Evolutionary conservation across 2,888 invertebrate species (phyloP), one percentile per base, ranked within the genome.

Genomic region (Maniola hyperantus): DNA sequence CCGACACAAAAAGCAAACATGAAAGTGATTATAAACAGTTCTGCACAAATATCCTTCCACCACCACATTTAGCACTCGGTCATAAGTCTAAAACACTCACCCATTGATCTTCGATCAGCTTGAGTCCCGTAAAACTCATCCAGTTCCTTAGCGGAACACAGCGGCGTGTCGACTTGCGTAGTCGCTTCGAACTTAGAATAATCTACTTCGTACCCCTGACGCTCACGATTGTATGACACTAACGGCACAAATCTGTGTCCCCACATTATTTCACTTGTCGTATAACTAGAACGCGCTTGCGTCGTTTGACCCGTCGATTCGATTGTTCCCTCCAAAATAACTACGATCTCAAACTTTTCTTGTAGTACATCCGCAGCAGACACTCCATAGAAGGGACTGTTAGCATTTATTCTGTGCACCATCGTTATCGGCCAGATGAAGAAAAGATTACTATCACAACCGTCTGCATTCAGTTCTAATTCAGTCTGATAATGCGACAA

Each of bases 371-470:
- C 97, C 51, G 96, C 95, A 0, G 97, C 97, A 0, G 96, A 96
- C 79, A 98, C 94, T 67, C 95, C 94, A 87, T 96, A 98, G 76
- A 98, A 95, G 0, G 98, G 98, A 79, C 97, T 97, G 42, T 93
- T 91, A 0, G 93, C 95, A 82, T 97, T 96, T 80, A 98, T 98
- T 79, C 94, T 94, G 83, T 98, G 98, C 46, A 97, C 96, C 79
- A 98, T 96, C 1, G 97, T 97, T 82, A 97, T 96, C 0, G 98
- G 98, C 98, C 98, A 98, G 74, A 98, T 97, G 82, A 98, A 96
- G 90, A 98, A 97, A 20, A 98, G 90, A 76, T 96, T 95, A 73
- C 97, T 96, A 74, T 96, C 95, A 77, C 97, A 96, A 67, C 96
- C 96, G 81, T 97, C 96, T 15, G 95, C 95, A 75, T 94, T 93